Evolutionary conservation across 2,797 vertebrate species (phyloP).

Genomic region (Syngnathus acus): DNA sequence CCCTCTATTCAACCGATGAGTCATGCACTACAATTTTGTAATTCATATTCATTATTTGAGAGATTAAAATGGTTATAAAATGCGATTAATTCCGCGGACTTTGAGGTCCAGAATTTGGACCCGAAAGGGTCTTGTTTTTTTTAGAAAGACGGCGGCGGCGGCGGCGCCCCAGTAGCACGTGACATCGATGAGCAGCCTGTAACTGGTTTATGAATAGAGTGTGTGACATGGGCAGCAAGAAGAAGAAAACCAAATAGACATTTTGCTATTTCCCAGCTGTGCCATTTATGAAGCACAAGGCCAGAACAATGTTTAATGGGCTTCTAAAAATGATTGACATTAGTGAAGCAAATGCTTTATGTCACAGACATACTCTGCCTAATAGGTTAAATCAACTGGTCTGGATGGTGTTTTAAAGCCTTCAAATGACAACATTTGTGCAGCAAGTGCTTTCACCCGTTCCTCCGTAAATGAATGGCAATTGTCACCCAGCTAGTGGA

Average conservation of each 20-base stretch:
- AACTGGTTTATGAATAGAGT: slow-evolving; percentile 4
- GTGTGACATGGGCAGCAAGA: slow-evolving; percentile 7
- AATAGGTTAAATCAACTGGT: slow-evolving; percentile 78
- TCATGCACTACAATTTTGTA: no score
- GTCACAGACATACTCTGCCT: slow-evolving; percentile 64
- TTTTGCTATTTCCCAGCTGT: slow-evolving; percentile 35
- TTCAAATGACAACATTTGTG: slow-evolving; percentile 77
- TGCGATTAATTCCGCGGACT: no score
- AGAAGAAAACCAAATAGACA: background rate
- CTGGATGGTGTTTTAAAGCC: slow-evolving; percentile 73
- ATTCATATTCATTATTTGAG: no score
- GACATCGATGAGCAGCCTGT: background rate
- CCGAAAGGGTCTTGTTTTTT: background rate
- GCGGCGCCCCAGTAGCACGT: no score
- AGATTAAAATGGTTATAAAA: no score
- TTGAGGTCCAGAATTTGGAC: background rate
- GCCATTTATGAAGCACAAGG: slow-evolving; percentile 43
- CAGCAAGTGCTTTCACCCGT: slow-evolving; percentile 78
- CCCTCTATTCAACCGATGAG: no score
- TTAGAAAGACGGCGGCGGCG: background rate
- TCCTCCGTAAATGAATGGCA: slow-evolving; percentile 69
- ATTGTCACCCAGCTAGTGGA: slow-evolving; percentile 76
- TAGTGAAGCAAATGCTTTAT: slow-evolving; percentile 67
- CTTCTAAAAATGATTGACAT: slow-evolving; percentile 66
- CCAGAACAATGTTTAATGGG: slow-evolving; percentile 57